phyloP scores from a whole-genome alignment of 1,140 invertebrate species.

The Wasmannia auropunctata region DNA sequence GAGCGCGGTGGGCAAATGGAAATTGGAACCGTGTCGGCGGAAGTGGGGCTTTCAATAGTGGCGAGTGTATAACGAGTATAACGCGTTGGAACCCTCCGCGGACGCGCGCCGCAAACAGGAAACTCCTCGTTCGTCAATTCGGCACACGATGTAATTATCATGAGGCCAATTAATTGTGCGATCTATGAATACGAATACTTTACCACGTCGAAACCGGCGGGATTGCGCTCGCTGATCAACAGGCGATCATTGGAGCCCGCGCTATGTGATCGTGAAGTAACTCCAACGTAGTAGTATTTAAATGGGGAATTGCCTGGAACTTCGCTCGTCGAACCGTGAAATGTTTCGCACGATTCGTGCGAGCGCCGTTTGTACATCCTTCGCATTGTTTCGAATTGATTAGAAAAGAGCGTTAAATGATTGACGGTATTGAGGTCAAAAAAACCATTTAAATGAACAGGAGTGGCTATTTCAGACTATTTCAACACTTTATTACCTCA shows the following conservation, averaged over 20 bases:
- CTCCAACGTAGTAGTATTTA: constrained; percentile 5
- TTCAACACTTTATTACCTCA: not conserved
- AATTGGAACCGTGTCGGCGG: constrained; percentile 70
- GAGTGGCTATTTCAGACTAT: not conserved
- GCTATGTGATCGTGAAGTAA: not conserved
- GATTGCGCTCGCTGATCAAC: not conserved
- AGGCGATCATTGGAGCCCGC: not conserved
- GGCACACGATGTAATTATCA: constrained; percentile 34
- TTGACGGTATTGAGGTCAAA: not conserved
- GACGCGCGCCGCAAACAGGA: constrained; percentile 19
- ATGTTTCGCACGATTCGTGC: constrained; percentile 51
- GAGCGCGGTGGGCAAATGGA: constrained; percentile 39
- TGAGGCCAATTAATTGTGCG: constrained; percentile 37
- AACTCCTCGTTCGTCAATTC: constrained; percentile 24
- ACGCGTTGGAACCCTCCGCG: not conserved
- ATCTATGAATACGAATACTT: not conserved
- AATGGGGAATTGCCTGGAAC: constrained; percentile 8
- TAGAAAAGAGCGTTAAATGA: constrained; percentile 20
- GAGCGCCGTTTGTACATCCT: constrained; percentile 3
- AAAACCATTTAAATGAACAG: not conserved
- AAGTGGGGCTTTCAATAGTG: constrained; percentile 61
- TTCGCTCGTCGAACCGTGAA: constrained; percentile 16
- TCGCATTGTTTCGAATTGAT: constrained; percentile 47
- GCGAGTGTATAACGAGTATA: constrained; percentile 38
- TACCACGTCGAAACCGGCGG: too few relatives aligned